Evolutionary conservation across 2,888 invertebrate genomes (phyloP).

Genomic region (Halictus quadricinctus): DNA sequence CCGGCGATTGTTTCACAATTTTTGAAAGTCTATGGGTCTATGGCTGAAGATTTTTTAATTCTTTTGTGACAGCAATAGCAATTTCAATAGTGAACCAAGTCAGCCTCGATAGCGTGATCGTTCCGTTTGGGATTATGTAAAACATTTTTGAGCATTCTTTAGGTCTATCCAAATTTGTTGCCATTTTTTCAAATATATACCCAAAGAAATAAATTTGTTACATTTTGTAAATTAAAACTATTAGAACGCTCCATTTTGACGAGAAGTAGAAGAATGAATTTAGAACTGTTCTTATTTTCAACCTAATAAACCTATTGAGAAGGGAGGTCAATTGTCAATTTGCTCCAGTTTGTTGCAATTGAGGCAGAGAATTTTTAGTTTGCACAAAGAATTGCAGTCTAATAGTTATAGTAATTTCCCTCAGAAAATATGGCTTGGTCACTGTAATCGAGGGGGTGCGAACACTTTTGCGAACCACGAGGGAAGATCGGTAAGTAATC

Average conservation of each 20-base stretch:
- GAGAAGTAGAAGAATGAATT: background rate
- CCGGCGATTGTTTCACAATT: background rate
- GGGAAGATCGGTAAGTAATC: constrained; percentile 11
- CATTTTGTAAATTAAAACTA: no score
- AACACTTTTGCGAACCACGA: background rate
- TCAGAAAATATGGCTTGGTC: background rate
- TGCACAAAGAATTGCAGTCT: background rate
- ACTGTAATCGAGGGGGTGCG: background rate
- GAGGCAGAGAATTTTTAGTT: background rate
- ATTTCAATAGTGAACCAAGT: background rate
- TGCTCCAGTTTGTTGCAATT: background rate
- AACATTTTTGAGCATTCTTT: background rate
- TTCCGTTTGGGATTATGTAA: background rate
- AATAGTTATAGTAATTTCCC: background rate
- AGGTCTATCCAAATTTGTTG: no score
- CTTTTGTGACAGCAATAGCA: background rate
- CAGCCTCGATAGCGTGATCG: background rate
- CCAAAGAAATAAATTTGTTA: no score
- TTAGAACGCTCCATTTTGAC: background rate
- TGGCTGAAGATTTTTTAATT: background rate
- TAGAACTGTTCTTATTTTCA: background rate
- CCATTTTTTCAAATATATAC: no score
- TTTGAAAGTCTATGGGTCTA: background rate
- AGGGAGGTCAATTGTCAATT: background rate
- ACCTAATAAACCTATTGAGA: background rate